Base-by-base conservation (phyloP, 2,888 invertebrate species). In the Thereva nobilitata region DNA sequence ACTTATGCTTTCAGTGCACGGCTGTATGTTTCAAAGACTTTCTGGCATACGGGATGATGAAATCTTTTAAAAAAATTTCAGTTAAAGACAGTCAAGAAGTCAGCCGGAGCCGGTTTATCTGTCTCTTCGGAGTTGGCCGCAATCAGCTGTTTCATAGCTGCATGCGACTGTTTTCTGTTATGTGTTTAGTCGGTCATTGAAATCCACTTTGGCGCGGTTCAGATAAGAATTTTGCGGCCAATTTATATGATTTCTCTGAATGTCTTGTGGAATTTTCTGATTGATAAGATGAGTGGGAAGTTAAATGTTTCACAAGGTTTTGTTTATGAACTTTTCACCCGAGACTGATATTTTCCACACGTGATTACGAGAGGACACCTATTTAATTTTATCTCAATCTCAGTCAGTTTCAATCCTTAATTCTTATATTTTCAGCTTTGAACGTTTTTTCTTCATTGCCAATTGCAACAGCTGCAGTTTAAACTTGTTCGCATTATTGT, bases 61-160 rank as follows among this genome's bases (percentile, higher is more conserved):
- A 56, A 56, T 56, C 56, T 44, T 56, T 42, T 44, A 56, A 44
- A 42, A 56, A 35, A 34, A 56, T 56, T 56, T 56, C 56, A 23
- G 23, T 2, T 56, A 5, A 8, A 56, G 44, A 34, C 56, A 41
- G 55, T 23, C 23, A 23, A 23, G 23, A 23, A 23, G 23, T 23
- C 23, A 23, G 23, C 23, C 23, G 23, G 23, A 23, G 23, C 23
- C 23, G 23, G 23, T 23, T 23, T 23, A 23, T 23, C 23, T 1
- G 23, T 23, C 23, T 23, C 23, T 2, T 2, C 23, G 2, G 23
- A 23, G n/a, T 47, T 47, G 47, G 6, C 5, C 5, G n/a, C 8
- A 40, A 56, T 44, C 56, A 56, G 56, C 56, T 56, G 56, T 56
- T 56, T 23, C 23, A 23, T 42, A 5, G 55, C 41, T 56, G 44